phyloP scores from a whole-genome alignment of 2,797 vertebrate species.

The Emydoidea blandingii region DNA sequence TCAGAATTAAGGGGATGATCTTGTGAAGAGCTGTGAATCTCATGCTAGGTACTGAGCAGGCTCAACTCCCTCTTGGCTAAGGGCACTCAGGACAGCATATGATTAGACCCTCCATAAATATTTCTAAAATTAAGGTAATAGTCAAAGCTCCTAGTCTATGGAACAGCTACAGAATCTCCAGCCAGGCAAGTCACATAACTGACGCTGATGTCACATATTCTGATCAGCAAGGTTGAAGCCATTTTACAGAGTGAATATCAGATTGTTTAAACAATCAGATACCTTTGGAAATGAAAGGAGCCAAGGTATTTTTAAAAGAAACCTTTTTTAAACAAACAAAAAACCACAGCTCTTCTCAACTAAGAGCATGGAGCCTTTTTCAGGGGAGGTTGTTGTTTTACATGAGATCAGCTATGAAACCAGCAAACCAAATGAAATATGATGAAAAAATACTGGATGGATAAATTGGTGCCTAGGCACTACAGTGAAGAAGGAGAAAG shows the following conservation, averaged over 20 bases:
- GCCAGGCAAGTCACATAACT: not conserved
- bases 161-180: not conserved
- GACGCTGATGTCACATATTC: not conserved
- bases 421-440: not conserved
- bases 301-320: not conserved
- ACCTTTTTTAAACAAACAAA: not conserved
- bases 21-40: not conserved
- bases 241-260: not conserved
- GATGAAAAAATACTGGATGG: not conserved
- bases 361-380: not conserved
- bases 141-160: not conserved
- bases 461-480: not conserved
- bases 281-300: not conserved
- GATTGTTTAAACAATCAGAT: not conserved
- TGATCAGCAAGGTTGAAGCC: not conserved
- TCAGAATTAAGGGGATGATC: not conserved
- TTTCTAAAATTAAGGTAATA: not conserved
- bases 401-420: not conserved
- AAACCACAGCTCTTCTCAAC: not conserved
- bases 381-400: not conserved
- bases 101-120: not conserved
- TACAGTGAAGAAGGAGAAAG: not conserved
- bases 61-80: not conserved
- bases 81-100: not conserved
- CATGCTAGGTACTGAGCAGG: not conserved